Evolutionary conservation across 2,797 vertebrate species (phyloP), one percentile per base, ranked within the genome.

Genomic region (Enteromius argenteus): DNA sequence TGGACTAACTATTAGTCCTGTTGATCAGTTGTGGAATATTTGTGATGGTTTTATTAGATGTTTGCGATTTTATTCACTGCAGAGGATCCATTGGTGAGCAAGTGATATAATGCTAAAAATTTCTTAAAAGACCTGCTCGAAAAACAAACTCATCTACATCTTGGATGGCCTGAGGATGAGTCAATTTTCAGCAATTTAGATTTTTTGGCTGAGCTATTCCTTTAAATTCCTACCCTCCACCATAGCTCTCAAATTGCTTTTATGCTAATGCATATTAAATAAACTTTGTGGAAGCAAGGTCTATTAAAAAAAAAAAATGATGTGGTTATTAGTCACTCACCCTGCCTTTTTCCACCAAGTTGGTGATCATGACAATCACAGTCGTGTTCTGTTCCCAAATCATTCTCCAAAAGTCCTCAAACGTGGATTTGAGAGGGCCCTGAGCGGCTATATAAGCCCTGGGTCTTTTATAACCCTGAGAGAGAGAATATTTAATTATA

Each of bases 321-420:
- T 44, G 68, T 27, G 13, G 39, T 23, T 44, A 74, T 53, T 7
- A 74, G 17, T 32, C 69, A 94, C 97, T 90, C 96, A 99, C 98
- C 91, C 98, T 94, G 89, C 98, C 98, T 93, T 99, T 99, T 92
- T 99, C 98, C 92, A 99, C 98, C 79, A 99, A 95, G 93, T 99
- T 99, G 32, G 98, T 99, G 91, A 99, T 99, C 98, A 99, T 99
- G 91, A 99, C 89, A 89, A 99, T 98, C 93, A 98, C 96, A 90
- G 96, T 96, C 46, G 97, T 97, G 89, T 98, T 99, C 92, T 99
- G 98, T 91, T 99, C 98, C 98, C 98, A 99, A 92, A 99, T 96
- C 98, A 99, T 99, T 90, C 98, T 97, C 98, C 98, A 99, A 89
- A 99, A 99, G 93, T 99, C 98, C 94, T 99, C 98, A 89, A 99